Conservation (phyloP, 2,888 invertebrate genomes). For the Hyppa rectilinea region DNA sequence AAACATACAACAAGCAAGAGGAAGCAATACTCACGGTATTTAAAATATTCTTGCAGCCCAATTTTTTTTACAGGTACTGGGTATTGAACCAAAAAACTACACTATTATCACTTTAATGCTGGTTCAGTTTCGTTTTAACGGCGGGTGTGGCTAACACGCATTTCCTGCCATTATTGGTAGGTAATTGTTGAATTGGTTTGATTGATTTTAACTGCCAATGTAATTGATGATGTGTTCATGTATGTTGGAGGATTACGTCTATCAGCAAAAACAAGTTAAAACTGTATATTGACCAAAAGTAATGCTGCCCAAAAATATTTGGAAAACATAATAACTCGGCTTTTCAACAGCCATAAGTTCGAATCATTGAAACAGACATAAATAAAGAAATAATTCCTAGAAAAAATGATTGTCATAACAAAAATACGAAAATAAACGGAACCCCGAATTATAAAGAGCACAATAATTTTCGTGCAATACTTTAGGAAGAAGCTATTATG, state of each 20-base stretch:
- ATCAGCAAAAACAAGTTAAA: background rate
- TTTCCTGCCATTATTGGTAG: conserved; percentile 27
- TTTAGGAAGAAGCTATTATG: conserved; percentile 1
- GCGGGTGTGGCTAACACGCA: background rate
- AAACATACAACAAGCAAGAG: background rate
- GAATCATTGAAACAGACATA: background rate
- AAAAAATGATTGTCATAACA: too few species aligned
- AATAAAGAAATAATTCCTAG: too few species aligned
- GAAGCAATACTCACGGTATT: background rate
- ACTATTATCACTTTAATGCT: background rate
- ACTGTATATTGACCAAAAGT: background rate
- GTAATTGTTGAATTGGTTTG: background rate
- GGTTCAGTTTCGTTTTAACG: conserved; percentile 3
- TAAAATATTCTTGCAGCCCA: background rate
- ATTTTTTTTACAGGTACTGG: background rate
- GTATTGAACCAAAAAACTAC: background rate
- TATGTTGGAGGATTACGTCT: background rate
- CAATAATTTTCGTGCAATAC: conserved; percentile 6
- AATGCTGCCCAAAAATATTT: background rate
- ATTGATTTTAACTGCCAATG: background rate
- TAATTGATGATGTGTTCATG: too few species aligned
- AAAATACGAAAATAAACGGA: conserved; percentile 15
- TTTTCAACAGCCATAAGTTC: background rate
- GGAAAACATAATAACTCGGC: too few species aligned
- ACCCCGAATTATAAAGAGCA: background rate